These are phyloP conservation scores for Trematocara macrostoma DNA, from an alignment of 2,113 vertebrate genomes.

Conservation along the genomic window DNA sequence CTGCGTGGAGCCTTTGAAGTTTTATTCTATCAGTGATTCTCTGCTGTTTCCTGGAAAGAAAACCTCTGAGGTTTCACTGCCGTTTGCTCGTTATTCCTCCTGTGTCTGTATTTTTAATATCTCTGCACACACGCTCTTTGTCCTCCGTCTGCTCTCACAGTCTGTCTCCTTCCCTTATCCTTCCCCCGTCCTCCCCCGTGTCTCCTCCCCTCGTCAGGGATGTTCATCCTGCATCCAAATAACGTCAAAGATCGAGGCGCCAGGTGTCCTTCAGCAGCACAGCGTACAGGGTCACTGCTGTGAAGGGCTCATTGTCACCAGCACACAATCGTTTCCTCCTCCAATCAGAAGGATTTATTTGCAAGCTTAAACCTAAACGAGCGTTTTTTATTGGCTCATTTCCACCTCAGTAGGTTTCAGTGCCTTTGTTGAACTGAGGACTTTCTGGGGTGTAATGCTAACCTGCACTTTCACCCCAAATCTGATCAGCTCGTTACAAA, in stretches of 20 bases:
- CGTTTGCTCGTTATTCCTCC: not conserved
- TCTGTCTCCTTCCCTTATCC: not conserved
- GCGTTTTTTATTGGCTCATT: not conserved
- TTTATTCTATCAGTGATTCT: not conserved
- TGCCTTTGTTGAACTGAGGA: not conserved
- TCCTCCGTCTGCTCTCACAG: not conserved
- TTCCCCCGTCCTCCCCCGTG: not conserved
- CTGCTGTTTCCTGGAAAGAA: not conserved
- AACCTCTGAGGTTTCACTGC: not conserved
- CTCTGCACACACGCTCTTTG: not conserved
- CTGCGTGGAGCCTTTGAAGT: not conserved
- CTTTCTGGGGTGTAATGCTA: not conserved
- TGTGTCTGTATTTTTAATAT: not conserved
- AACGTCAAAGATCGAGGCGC: not conserved
- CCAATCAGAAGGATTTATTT: not conserved
- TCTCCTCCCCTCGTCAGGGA: not conserved
- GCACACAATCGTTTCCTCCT: not conserved
- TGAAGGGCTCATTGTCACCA: not conserved
- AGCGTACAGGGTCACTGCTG: not conserved
- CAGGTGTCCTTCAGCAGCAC: not conserved
- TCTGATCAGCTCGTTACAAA: not conserved
- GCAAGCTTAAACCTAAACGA: not conserved
- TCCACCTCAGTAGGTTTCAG: not conserved
- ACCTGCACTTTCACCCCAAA: fast-evolving
- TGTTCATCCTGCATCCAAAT: not conserved